Evolutionary conservation across 2,888 invertebrate species (phyloP), one percentile per base, ranked within the genome.

Genomic region (Hypomecis punctinalis): DNA sequence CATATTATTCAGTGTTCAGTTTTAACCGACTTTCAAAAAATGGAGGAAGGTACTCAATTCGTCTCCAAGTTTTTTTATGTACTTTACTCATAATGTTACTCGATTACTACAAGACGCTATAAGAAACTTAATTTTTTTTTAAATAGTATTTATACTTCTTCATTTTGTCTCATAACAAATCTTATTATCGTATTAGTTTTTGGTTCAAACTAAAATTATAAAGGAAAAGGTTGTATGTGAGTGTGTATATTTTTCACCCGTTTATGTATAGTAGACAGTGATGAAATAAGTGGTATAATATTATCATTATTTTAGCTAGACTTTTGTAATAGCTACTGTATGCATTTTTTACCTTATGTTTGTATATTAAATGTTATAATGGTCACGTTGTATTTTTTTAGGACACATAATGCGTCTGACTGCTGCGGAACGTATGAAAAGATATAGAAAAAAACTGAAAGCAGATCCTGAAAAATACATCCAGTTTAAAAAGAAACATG

Each of bases 371-470:
- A 39, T 39, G 39, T 39, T 39, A 39, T 39, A 39, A 39, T 39
- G 39, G 39, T 39, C 39, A 39, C 39, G 9, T 39, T 39, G 39
- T 39, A 39, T 39, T 1, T 39, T 45, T 45, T 45, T 45, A 45
- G 45, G 45, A 11, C 10, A 11, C 40, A 39, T 36, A 52, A 58
- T 39, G 58, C 48, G 33, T 10, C 51, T 59, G 10, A 59, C 58
- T 39, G 11, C 58, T 23, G 58, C 58, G 39, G 51, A 59, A 51
- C 33, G 49, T 7, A 40, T 49, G 11, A 49, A 59, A 42, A 39
- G 51, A 42, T 59, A 59, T 35, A 10, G 58, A n/a, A 43, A 59
- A 49, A 49, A 49, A 23, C 33, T 59, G 48, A 59, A 59, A 51
- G 11, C 47, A 51, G 42, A 59, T 59, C 58, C 58, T 23, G 49